A percentile compares a stretch with the other conserved stretches of the same genome.
These are phyloP conservation scores for Ormyrus pomaceus DNA, from an alignment of 2,888 invertebrate species.

Conservation along the genomic window DNA sequence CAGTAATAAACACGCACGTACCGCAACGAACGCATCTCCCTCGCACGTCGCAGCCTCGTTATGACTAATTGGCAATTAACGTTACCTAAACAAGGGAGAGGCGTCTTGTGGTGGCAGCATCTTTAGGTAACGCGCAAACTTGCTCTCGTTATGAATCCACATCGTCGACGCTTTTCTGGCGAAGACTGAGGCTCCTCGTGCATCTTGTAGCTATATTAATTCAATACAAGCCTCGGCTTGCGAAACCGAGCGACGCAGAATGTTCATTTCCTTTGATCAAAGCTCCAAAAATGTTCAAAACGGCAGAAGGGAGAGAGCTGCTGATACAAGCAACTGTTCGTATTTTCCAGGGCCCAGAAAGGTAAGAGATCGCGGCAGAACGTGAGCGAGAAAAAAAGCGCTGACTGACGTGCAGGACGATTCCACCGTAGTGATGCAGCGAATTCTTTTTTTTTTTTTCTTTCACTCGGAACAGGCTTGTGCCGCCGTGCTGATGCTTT, in stretches of 20 bases:
- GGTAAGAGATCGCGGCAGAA: background rate
- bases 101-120: too few relatives aligned
- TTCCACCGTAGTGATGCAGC: conserved; percentile 49
- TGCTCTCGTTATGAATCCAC: too few relatives aligned
- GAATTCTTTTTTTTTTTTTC: conserved; percentile 38
- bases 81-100: conserved; percentile 27
- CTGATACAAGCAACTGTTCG: background rate
- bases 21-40: too few relatives aligned
- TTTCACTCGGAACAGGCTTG: conserved; percentile 14
- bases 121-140: too few relatives aligned
- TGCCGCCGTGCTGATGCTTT: conserved; percentile 25
- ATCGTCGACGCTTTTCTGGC: too few relatives aligned
- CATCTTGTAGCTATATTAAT: too few relatives aligned
- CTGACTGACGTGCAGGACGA: conserved; percentile 20
- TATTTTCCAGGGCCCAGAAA: background rate
- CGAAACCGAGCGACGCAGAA: too few relatives aligned
- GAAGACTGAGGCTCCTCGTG: too few relatives aligned
- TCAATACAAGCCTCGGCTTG: too few relatives aligned
- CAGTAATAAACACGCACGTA: background rate
- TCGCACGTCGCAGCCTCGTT: background rate
- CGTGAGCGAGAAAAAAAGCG: background rate
- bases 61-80: conserved; percentile 52
- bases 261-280: too few relatives aligned
- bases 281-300: background rate
- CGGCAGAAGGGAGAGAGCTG: conserved; percentile 20